A percentile compares a stretch with the other conserved stretches of the same genome.
phyloP scores from a whole-genome alignment of 1,140 invertebrate genomes.

The Pseudomyrmex pallidus region DNA sequence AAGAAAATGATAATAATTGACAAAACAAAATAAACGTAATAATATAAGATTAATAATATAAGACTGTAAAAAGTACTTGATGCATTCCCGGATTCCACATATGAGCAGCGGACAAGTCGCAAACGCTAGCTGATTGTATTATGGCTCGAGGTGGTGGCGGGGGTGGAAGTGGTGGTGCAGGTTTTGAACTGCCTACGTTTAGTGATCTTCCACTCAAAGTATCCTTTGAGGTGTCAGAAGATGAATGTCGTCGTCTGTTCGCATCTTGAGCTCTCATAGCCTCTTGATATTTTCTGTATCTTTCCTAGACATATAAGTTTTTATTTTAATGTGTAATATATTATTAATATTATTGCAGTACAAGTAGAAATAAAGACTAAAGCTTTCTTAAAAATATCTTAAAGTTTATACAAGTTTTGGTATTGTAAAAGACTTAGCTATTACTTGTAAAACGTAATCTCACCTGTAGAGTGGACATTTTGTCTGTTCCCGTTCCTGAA shows the following conservation, averaged over 20 bases:
- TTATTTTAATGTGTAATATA: neutral
- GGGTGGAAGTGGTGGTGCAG: slow-evolving; percentile 75
- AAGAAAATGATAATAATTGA: neutral
- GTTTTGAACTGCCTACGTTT: slow-evolving; percentile 73
- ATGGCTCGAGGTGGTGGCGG: slow-evolving; percentile 77
- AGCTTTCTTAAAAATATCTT: no score
- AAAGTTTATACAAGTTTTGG: no score
- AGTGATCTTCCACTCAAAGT: slow-evolving; percentile 68
- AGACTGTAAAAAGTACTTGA: slow-evolving; percentile 73
- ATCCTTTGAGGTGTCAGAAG: slow-evolving; percentile 68
- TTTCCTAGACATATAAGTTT: slow-evolving; percentile 81
- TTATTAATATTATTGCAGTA: no score
- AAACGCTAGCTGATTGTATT: slow-evolving; percentile 82
- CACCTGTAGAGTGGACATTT: slow-evolving; percentile 84
- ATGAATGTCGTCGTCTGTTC: slow-evolving; percentile 77
- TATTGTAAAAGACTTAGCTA: no score
- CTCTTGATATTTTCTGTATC: slow-evolving; percentile 88
- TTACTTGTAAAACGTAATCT: neutral
- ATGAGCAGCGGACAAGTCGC: slow-evolving; percentile 79
- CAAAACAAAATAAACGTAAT: neutral
- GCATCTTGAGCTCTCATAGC: slow-evolving; percentile 85
- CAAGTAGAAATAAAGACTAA: no score
- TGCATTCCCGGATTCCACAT: slow-evolving; percentile 82
- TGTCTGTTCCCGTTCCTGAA: slow-evolving; percentile 76
- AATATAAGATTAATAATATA: neutral